phyloP scores from a whole-genome alignment of 1,140 invertebrate species.

The Temnothorax longispinosus region DNA sequence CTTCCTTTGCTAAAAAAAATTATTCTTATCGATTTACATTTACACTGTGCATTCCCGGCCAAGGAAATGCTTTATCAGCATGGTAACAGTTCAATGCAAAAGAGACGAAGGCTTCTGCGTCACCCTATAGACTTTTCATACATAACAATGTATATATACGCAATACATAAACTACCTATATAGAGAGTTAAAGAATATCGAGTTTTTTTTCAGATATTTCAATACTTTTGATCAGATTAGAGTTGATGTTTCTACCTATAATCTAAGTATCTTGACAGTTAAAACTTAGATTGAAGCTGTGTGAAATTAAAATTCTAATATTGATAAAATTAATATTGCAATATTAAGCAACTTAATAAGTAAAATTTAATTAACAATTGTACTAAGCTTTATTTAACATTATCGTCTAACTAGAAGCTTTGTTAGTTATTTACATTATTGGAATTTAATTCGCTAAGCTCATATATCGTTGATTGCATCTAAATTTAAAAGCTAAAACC shows the following conservation, averaged over 20 bases:
- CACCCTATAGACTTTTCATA: not conserved
- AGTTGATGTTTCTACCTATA: not conserved
- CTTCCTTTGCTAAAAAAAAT: not conserved
- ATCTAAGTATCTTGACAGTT: too few species aligned
- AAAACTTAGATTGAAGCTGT: too few species aligned
- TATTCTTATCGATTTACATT: not conserved
- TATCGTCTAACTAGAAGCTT: not conserved
- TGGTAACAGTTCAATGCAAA: not conserved
- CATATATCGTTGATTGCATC: not conserved
- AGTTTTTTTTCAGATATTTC: not conserved
- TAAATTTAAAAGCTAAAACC: not conserved
- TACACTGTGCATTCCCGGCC: too few species aligned
- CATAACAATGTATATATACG: not conserved
- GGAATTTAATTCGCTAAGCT: not conserved
- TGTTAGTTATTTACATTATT: not conserved
- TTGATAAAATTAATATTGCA: not conserved
- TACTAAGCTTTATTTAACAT: too few species aligned
- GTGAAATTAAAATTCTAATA: not conserved
- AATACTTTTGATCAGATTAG: not conserved
- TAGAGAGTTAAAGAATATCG: not conserved
- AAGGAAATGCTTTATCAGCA: not conserved
- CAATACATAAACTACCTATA: not conserved
- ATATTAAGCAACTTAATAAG: not conserved
- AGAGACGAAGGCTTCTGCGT: not conserved
- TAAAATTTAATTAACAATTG: too few species aligned